Percentiles rank a stretch among this genome's conserved stretches.
Conservation (phyloP, 2,888 invertebrate species). For the Homarus gammarus region DNA sequence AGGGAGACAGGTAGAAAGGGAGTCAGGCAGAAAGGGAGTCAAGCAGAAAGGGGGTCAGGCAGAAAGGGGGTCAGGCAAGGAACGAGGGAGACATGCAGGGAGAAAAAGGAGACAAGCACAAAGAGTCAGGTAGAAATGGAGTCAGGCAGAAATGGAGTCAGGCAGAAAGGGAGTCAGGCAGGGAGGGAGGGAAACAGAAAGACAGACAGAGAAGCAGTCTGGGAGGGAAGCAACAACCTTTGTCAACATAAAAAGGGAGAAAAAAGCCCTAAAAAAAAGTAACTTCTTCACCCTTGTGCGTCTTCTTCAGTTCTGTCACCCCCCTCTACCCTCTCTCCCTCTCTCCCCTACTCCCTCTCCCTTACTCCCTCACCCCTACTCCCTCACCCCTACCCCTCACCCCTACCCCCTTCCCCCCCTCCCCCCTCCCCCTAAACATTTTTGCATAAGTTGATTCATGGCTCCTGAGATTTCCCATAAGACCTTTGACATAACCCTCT, state of each 20-base stretch:
- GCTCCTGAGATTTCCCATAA: constrained; percentile 43
- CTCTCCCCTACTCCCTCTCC: too few species aligned
- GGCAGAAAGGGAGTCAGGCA: too few species aligned
- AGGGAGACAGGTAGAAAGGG: too few species aligned
- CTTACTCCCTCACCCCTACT: too few species aligned
- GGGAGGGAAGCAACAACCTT: constrained; percentile 2
- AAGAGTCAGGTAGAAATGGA: too few species aligned
- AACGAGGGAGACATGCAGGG: too few species aligned
- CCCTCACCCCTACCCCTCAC: background rate
- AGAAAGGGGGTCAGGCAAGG: too few species aligned
- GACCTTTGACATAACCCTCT: constrained; percentile 42
- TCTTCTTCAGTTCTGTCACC: background rate
- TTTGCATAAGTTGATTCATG: constrained; percentile 42
- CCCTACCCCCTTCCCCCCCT: background rate
- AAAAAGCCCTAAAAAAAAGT: constrained; percentile 18
- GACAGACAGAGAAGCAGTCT: background rate
- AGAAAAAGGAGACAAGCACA: too few species aligned
- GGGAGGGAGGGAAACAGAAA: constrained; percentile 1
- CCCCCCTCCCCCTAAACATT: background rate
- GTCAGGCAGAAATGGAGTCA: too few species aligned
- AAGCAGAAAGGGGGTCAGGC: too few species aligned
- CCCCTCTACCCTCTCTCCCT: too few species aligned
- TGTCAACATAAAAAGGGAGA: constrained; percentile 22
- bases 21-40: too few species aligned
- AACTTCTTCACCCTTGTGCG: background rate